Evolutionary conservation across 2,113 vertebrate genomes (phyloP), one percentile per base, ranked within the genome.

Genomic region (Ailurus styani): DNA sequence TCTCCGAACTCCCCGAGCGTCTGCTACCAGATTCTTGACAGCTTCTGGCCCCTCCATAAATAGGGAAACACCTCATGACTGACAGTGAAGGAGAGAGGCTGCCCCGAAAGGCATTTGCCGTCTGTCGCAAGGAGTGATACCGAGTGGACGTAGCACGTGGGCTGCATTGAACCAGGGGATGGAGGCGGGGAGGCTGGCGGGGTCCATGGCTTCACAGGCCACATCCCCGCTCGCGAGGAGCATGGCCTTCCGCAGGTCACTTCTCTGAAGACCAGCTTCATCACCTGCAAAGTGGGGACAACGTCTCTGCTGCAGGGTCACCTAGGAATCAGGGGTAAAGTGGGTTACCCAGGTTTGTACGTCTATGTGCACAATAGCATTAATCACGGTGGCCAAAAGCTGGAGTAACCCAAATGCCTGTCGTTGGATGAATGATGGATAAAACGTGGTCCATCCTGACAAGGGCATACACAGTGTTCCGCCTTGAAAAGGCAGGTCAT

Each of bases 371-470:
- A 40, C 3, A 4, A 37, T 40, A 54, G 66, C 8, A 2, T 25
- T 64, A 45, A n/a, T n/a, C 68, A 14, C 31, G 72, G 47, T 8
- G 93, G 64, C 37, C 52, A 42, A 81, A 83, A 84, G 21, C 23
- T 31, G 3, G 34, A 86, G 7, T 34, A 42, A 47, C 15, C 18
- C 88, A 73, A 37, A 29, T 17, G 17, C 7, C 62, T 64, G 25
- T 5, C 5, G 7, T 21, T 18, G 15, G 54, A 34, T 25, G 72
- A 91, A n/a, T 8, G 42, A 34, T 55, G 31, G 64, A 31, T 4
- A 6, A 37, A 52, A n/a, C 6, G 0, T 25, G 3, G 11, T 25
- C 0, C 20, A 0, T 45, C 23, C 7, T 18, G 20, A 31, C 25
- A 18, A n/a, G 2, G 37, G 25, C 70, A 34, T 40, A 60, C 70